Evolutionary conservation across 2,888 invertebrate genomes (phyloP).

Genomic region (Nomada hirtipes): DNA sequence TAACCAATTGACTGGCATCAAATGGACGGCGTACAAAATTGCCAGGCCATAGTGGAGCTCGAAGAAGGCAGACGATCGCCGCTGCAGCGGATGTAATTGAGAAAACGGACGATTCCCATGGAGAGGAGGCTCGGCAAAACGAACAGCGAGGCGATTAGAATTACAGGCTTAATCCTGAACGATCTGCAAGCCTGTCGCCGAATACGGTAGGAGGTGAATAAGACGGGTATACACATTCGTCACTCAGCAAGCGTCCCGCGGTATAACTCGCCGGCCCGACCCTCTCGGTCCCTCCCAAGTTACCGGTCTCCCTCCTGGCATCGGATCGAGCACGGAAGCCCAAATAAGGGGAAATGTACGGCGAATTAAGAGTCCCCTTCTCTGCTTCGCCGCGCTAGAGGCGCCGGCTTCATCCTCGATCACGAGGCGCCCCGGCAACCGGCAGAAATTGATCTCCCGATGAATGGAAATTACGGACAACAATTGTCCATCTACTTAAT

Average conservation of each 20-base stretch:
- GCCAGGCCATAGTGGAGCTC: neutral
- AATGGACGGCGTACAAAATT: neutral
- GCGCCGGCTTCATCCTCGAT: slow-evolving; percentile 48
- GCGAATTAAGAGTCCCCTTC: slow-evolving; percentile 75
- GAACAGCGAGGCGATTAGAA: slow-evolving; percentile 61
- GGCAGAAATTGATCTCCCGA: slow-evolving; percentile 47
- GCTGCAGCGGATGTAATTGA: slow-evolving; percentile 27
- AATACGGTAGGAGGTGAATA: slow-evolving; percentile 77
- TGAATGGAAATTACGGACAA: slow-evolving; percentile 24
- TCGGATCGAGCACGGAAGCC: slow-evolving; percentile 75
- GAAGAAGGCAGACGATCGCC: neutral
- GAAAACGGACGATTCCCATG: slow-evolving; percentile 46
- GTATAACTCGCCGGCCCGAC: slow-evolving; percentile 64
- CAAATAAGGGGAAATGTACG: slow-evolving; percentile 80
- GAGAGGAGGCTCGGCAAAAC: slow-evolving; percentile 19
- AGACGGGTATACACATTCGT: slow-evolving; percentile 71
- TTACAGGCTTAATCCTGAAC: slow-evolving; percentile 61
- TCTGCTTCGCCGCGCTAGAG: slow-evolving; percentile 37
- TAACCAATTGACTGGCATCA: neutral
- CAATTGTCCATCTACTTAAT: slow-evolving; percentile 17
- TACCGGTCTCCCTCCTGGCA: slow-evolving; percentile 55
- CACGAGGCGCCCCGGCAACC: slow-evolving; percentile 39
- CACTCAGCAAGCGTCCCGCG: slow-evolving; percentile 70
- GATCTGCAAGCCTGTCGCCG: slow-evolving; percentile 71
- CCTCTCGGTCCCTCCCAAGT: slow-evolving; percentile 65